phyloP scores from a whole-genome alignment of 1,140 invertebrate species.

The Habropoda laboriosa region DNA sequence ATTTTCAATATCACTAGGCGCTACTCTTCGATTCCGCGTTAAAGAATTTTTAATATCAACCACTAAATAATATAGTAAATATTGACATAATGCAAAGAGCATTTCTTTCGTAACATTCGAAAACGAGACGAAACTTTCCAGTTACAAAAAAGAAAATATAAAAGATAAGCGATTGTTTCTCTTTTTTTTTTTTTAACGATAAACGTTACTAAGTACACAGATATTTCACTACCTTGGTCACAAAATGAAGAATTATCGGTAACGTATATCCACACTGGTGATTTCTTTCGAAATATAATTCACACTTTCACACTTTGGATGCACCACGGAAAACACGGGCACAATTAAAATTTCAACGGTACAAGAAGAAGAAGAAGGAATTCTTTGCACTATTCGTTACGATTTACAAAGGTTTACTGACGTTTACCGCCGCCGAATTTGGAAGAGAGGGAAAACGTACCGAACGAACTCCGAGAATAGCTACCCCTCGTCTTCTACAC shows the following conservation, averaged over 20 bases:
- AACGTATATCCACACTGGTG: neutral
- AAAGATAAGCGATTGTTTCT: neutral
- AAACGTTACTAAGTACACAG: neutral
- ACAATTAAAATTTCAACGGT: neutral
- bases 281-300: neutral
- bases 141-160: neutral
- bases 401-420: slow-evolving; percentile 64
- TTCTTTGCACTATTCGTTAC: slow-evolving; percentile 40
- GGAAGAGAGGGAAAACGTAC: slow-evolving; percentile 49
- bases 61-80: neutral
- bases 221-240: slow-evolving; percentile 14
- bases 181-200: neutral
- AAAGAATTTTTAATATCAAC: too few relatives aligned
- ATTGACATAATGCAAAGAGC: neutral
- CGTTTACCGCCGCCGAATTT: slow-evolving; percentile 52
- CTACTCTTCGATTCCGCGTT: too few relatives aligned
- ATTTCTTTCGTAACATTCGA: neutral
- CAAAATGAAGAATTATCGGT: neutral
- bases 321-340: neutral
- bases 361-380: neutral
- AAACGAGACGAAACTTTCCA: neutral
- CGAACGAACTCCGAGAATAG: slow-evolving; percentile 80
- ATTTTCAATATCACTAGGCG: neutral
- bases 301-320: neutral
- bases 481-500: slow-evolving; percentile 74